These are phyloP conservation scores for Crotalus viridis DNA, from an alignment of 2,113 vertebrate species.

Conservation along the genomic window DNA sequence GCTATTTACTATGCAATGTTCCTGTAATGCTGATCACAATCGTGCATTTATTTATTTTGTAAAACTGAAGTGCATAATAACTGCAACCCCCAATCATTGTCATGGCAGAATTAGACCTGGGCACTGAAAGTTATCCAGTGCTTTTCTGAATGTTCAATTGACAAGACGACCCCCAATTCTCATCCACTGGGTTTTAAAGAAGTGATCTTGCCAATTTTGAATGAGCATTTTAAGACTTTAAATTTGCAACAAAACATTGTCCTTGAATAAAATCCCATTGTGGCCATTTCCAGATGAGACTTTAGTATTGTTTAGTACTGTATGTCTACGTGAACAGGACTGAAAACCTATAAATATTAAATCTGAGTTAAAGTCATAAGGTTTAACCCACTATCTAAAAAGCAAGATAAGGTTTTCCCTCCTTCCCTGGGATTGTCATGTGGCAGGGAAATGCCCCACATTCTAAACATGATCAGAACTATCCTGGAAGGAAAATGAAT, in stretches of 20 bases:
- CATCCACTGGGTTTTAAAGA: background rate
- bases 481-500: constrained; percentile 39
- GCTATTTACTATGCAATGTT: background rate
- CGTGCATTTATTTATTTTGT: background rate
- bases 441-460: constrained; percentile 48
- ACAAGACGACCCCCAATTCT: background rate
- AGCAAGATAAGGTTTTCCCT: background rate
- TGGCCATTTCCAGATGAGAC: constrained; percentile 15
- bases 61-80: background rate
- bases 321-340: background rate
- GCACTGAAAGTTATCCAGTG: no score
- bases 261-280: background rate
- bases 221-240: background rate
- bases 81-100: background rate
- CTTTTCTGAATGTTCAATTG: background rate
- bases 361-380: constrained; percentile 35
- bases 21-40: background rate
- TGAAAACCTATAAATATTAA: background rate
- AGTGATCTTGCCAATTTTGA: background rate
- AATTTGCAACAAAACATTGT: background rate
- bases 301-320: constrained; percentile 19
- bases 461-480: constrained; percentile 22
- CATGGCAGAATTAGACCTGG: background rate
- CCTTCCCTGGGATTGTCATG: constrained; percentile 12
- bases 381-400: constrained; percentile 39